phyloP scores from a whole-genome alignment of 2,888 invertebrate species.

The Drosophila leonis region DNA sequence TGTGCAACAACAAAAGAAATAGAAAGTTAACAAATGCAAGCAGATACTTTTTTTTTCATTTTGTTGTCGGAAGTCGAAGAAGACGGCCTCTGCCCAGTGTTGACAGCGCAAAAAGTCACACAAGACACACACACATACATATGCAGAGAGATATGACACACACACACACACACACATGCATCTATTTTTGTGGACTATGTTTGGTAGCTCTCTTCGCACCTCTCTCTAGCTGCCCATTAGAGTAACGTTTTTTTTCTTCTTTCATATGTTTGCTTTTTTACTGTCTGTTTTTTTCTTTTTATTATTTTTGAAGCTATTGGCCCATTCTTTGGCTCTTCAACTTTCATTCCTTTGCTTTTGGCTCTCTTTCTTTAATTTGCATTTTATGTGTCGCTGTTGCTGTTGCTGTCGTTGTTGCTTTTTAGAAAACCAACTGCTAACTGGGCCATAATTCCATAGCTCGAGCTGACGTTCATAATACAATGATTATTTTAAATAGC shows the following conservation, averaged over 20 bases:
- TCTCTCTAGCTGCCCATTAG: slow-evolving; percentile 33
- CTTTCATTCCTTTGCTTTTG: slow-evolving; percentile 68
- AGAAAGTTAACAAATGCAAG: slow-evolving; percentile 70
- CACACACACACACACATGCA: slow-evolving; percentile 5
- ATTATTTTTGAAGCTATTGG: slow-evolving; percentile 50
- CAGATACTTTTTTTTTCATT: slow-evolving; percentile 31
- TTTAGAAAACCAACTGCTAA: slow-evolving; percentile 50
- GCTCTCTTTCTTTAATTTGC: slow-evolving; percentile 69
- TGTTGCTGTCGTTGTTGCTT: slow-evolving; percentile 16
- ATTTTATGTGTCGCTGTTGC: slow-evolving; percentile 61
- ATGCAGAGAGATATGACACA: not conserved
- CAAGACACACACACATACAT: slow-evolving; percentile 10
- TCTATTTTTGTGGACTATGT: slow-evolving; percentile 39
- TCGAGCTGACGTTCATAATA: slow-evolving; percentile 13
- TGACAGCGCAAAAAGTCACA: slow-evolving; percentile 42
- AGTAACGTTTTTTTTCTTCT: slow-evolving; percentile 30
- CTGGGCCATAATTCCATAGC: slow-evolving; percentile 39
- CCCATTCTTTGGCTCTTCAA: slow-evolving; percentile 70
- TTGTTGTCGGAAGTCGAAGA: slow-evolving; percentile 75
- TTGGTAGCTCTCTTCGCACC: slow-evolving; percentile 56
- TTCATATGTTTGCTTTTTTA: slow-evolving; percentile 54
- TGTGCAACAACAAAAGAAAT: slow-evolving; percentile 63
- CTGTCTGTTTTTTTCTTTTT: slow-evolving; percentile 37
- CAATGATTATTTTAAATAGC: slow-evolving; percentile 29
- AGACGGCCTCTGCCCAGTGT: slow-evolving; percentile 33